phyloP scores from a whole-genome alignment of 2,797 vertebrate species.

The Apogon talboti region DNA sequence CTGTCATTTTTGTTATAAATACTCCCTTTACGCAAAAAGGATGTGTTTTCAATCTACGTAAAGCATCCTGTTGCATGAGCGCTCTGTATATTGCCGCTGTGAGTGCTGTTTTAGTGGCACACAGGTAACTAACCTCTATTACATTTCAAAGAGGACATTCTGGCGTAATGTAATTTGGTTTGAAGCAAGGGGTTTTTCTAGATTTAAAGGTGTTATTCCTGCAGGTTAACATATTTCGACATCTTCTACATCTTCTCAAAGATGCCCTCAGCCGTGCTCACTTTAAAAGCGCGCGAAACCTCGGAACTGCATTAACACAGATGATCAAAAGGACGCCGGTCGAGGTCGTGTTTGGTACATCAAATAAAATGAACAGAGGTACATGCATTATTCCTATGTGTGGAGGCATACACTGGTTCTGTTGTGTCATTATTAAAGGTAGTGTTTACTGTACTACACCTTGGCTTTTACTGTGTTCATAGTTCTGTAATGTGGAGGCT shows the following conservation, averaged over 20 bases:
- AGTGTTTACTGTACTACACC: conserved; percentile 64
- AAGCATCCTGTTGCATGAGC: background rate
- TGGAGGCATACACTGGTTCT: conserved; percentile 33
- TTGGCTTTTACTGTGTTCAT: conserved; percentile 47
- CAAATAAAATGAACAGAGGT: conserved; percentile 57
- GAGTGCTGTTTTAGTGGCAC: conserved; percentile 24
- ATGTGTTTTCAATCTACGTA: conserved; percentile 28
- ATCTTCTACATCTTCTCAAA: conserved; percentile 15
- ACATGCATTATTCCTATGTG: conserved; percentile 37
- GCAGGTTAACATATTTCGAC: conserved; percentile 31
- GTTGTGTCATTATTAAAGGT: conserved; percentile 70
- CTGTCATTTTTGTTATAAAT: conserved; percentile 42
- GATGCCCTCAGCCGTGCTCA: conserved; percentile 10
- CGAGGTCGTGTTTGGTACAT: conserved; percentile 60
- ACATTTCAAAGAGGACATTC: conserved; percentile 41
- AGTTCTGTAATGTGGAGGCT: conserved; percentile 44
- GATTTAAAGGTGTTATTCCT: conserved; percentile 38
- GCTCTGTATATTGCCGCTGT: conserved; percentile 8
- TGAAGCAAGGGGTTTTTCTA: conserved; percentile 27
- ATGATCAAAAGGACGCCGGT: conserved; percentile 68
- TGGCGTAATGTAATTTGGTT: conserved; percentile 36
- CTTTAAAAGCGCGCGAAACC: conserved; percentile 40
- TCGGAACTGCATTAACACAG: conserved; percentile 56
- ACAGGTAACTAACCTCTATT: conserved; percentile 44
- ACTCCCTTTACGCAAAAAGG: conserved; percentile 26